These are phyloP conservation scores for Cerastis leucographa DNA, from an alignment of 2,888 invertebrate species.

Conservation along the genomic window DNA sequence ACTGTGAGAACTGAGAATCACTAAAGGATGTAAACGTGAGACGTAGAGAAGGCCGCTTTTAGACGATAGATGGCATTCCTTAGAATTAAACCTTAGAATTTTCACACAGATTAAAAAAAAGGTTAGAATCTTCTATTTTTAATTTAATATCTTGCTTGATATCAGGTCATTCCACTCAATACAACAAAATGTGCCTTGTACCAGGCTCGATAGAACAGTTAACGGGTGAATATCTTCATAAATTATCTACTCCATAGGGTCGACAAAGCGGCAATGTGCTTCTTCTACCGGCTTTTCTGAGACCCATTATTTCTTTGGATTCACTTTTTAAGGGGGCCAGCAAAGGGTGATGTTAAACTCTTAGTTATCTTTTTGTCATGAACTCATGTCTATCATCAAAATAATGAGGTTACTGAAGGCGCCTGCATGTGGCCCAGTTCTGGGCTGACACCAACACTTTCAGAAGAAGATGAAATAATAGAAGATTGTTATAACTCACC, in stretches of 20 bases:
- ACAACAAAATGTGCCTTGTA: not conserved
- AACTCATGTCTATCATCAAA: not conserved
- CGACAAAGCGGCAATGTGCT: not conserved
- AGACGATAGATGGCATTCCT: no score
- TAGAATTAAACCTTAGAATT: not conserved
- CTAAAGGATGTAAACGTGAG: not conserved
- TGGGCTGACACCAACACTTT: no score
- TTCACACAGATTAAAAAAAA: not conserved
- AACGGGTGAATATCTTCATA: not conserved
- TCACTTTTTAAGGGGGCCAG: not conserved
- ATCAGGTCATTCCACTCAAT: not conserved
- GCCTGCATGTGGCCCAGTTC: no score
- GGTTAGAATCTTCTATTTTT: not conserved
- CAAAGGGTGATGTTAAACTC: not conserved
- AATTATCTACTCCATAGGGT: not conserved
- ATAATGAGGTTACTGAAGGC: not conserved
- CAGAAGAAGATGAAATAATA: not conserved
- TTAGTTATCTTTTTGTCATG: not conserved
- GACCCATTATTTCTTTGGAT: not conserved
- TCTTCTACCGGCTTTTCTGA: not conserved
- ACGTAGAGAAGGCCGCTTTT: not conserved
- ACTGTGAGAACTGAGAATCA: slow-evolving; percentile 19
- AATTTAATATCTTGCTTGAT: not conserved
- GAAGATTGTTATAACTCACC: slow-evolving; percentile 90
- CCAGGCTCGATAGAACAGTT: not conserved